A percentile compares a stretch with the other conserved stretches of the same genome.
These are phyloP conservation scores for Promerops cafer DNA, from an alignment of 2,113 vertebrate genomes.

Conservation along the genomic window DNA sequence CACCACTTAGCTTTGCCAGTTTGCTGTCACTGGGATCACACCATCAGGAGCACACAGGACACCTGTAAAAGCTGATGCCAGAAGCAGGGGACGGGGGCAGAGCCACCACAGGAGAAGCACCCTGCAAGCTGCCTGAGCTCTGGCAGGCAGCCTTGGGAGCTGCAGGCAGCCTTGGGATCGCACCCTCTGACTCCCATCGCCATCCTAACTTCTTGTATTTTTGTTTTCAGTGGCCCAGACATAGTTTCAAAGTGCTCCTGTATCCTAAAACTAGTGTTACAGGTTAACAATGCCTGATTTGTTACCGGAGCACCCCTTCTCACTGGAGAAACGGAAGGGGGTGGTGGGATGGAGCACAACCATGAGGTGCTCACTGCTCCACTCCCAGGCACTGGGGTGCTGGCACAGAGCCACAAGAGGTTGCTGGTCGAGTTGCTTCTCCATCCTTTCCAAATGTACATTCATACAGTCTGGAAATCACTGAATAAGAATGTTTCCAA, in stretches of 20 bases:
- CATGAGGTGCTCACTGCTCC: accelerated
- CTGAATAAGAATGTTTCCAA: not conserved
- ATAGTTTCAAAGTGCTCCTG: not conserved
- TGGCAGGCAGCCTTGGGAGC: not conserved
- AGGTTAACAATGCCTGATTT: not conserved
- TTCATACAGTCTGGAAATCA: not conserved
- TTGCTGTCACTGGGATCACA: not conserved
- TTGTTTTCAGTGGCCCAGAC: not conserved
- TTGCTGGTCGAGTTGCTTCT: not conserved
- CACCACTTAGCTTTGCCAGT: not conserved
- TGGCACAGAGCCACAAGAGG: not conserved
- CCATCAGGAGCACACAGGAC: not conserved
- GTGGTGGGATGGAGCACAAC: not conserved
- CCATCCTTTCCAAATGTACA: not conserved
- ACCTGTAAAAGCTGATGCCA: not conserved
- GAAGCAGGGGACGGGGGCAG: not conserved
- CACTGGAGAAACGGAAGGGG: not conserved
- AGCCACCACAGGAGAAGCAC: not conserved
- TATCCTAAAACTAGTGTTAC: not conserved
- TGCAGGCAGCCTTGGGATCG: not conserved
- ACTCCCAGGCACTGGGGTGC: accelerated
- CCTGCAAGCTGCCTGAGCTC: not conserved
- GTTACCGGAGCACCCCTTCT: not conserved
- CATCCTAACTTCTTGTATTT: accelerated
- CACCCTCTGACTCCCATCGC: not conserved